Evolutionary conservation across 2,797 vertebrate genomes (phyloP).

Genomic region (Sebastes hubbsi): DNA sequence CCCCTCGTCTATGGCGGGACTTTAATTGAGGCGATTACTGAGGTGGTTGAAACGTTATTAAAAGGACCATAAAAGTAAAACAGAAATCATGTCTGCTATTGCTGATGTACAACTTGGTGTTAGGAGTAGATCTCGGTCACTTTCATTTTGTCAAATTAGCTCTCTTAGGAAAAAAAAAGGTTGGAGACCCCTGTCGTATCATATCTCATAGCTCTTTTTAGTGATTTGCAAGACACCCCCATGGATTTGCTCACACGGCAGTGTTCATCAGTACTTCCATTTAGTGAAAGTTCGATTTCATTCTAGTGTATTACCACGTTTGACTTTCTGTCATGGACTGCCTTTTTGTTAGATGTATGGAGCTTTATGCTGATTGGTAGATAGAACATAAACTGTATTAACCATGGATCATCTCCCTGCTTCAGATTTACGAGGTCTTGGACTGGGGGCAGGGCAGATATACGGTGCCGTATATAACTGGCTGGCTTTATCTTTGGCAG

Average conservation of each 20-base stretch:
- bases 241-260: slow-evolving; percentile 1
- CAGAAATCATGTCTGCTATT: too few relatives aligned
- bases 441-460: background rate
- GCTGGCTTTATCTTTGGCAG: slow-evolving; percentile 18
- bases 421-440: slow-evolving; percentile 21
- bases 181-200: background rate
- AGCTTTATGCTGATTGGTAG: slow-evolving; percentile 22
- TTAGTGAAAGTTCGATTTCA: slow-evolving; percentile 19
- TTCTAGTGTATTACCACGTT: background rate
- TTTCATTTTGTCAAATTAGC: too few relatives aligned
- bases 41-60: too few relatives aligned
- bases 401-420: slow-evolving; percentile 10
- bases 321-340: background rate
- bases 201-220: background rate
- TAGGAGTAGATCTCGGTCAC: too few relatives aligned
- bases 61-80: too few relatives aligned
- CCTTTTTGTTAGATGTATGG: slow-evolving; percentile 1
- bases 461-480: background rate
- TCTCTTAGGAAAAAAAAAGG: too few relatives aligned
- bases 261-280: background rate
- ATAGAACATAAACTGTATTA: background rate
- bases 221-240: background rate
- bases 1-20: too few relatives aligned
- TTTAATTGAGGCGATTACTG: too few relatives aligned
- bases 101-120: too few relatives aligned